Conservation (phyloP, 2,888 invertebrate species). For the Heliconius cydno region DNA sequence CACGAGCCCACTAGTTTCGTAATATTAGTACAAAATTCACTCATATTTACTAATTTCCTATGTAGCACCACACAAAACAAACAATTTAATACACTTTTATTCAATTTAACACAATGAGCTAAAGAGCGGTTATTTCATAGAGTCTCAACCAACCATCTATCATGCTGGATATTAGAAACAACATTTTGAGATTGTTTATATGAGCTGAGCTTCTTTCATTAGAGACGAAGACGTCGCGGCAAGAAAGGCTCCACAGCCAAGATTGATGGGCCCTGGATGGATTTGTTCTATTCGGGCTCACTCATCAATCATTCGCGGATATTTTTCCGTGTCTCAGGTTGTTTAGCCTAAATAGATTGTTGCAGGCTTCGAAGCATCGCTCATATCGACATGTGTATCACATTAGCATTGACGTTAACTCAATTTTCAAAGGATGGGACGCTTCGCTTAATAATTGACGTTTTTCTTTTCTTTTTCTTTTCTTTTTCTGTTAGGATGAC, state of each 20-base stretch:
- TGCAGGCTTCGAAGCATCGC: conserved; percentile 68
- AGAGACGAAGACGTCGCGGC: conserved; percentile 73
- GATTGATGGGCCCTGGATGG: conserved; percentile 80
- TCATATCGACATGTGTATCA: conserved; percentile 71
- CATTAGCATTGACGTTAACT: conserved; percentile 64
- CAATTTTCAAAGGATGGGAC: conserved; percentile 40
- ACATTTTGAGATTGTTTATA: conserved; percentile 80
- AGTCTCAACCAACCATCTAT: conserved; percentile 62
- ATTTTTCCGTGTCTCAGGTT: conserved; percentile 82
- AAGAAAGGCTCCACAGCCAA: conserved; percentile 67
- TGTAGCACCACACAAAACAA: neutral
- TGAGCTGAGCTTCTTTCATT: conserved; percentile 82
- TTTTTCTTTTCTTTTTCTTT: neutral
- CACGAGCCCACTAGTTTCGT: no score
- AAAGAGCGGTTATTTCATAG: conserved; percentile 30
- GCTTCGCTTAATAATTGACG: conserved; percentile 22
- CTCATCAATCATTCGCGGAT: conserved; percentile 83
- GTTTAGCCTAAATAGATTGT: conserved; percentile 81
- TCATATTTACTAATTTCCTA: neutral
- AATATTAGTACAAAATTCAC: no score
- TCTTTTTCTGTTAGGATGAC: conserved; percentile 15
- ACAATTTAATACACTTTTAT: conserved; percentile 14
- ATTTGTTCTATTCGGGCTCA: conserved; percentile 82
- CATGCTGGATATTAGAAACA: conserved; percentile 77
- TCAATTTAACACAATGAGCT: conserved; percentile 28